Base-by-base conservation (phyloP, 1,140 invertebrate species). In the Centruroides vittatus region DNA sequence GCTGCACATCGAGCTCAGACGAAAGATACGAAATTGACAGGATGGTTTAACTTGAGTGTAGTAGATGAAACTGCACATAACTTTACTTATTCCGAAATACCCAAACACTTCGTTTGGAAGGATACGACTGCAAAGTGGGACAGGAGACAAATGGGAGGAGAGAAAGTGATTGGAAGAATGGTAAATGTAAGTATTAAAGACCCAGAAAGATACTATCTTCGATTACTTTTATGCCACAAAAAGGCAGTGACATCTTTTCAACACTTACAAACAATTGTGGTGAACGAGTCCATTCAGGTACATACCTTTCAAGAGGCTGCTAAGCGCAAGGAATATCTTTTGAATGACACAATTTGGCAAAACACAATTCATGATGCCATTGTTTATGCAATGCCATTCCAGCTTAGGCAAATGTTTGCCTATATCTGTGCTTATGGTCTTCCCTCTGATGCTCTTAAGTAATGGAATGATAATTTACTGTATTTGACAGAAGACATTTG, bases 1-100 rank as follows among this genome's bases (percentile, higher is more conserved):
- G 52, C 61, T 63, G n/a, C n/a, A n/a, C n/a, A 35, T 49, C 52
- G 10, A 59, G 5, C 35, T 11, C 7, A 23, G 8, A 4, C 11
- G 10, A 60, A 41, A 55, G 6, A 63, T 3, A 62, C 58, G 6
- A 62, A 35, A 51, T 58, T 64, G 35, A 64, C 59, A 8, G 58
- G 36, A 35, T 54, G 49, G 51, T 59, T 55, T 63, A 36, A 69
- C 51, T 50, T 68, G 5, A 68, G 68, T 58, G 3, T 35, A 53
- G 10, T 4, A 23, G 62, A 68, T 55, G 1, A 9, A 51, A 47
- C 67, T 36, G 63, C 70, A 6, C 47, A 59, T 8, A 46, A 49
- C 9, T 54, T 55, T 47, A 55, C 52, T 55, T 70, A 72, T 58
- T 4, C 5, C 35, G 65, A 70, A 35, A 65, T 72, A 50, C 69